Evolutionary conservation across 2,888 invertebrate species (phyloP), one percentile per base, ranked within the genome.

Genomic region (Megastigmus dorsalis): DNA sequence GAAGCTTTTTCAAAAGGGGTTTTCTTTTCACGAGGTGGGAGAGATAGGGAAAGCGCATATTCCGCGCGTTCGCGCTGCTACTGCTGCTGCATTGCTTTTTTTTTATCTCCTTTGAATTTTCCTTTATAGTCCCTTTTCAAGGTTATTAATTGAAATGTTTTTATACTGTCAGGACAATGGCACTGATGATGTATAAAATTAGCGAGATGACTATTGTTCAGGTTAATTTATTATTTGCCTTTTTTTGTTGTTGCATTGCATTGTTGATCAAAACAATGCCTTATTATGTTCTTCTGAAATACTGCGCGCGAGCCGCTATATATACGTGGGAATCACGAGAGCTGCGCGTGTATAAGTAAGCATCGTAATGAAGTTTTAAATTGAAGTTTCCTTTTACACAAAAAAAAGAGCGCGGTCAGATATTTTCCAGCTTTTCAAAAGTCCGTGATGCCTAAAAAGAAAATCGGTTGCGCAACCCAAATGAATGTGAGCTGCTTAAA

Each of bases 91-190:
- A n/a, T n/a, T n/a, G n/a, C 18, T 5, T 33, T 38, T 52, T 62
- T 54, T 66, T 45, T 52, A 54, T 66, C 66, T 54, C 33, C 43
- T 62, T 20, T 66, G 63, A 74, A 74, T 68, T n/a, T n/a, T n/a
- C n/a, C n/a, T 65, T 63, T 74, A 59, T 65, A 50, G 57, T 41
- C 62, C 38, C 59, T 55, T 67, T n/a, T 55, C 60, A 20, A 38
- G 26, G 55, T 69, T 76, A 76, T 69, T 69, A 73, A 76, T 72
- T 69, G 55, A 69, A 60, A 63, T 62, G 59, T 60, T 68, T 72
- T 75, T 75, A 55, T 71, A 33, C 18, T 7, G n/a, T 26, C 9
- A n/a, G 65, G 50, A 74, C 62, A 74, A 74, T 68, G 41, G 57
- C 26, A 20, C 57, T 55, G 62, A 68, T 63, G 57, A 63, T 50